Conservation (phyloP, 2,888 invertebrate genomes). For the Atrina japonica region DNA sequence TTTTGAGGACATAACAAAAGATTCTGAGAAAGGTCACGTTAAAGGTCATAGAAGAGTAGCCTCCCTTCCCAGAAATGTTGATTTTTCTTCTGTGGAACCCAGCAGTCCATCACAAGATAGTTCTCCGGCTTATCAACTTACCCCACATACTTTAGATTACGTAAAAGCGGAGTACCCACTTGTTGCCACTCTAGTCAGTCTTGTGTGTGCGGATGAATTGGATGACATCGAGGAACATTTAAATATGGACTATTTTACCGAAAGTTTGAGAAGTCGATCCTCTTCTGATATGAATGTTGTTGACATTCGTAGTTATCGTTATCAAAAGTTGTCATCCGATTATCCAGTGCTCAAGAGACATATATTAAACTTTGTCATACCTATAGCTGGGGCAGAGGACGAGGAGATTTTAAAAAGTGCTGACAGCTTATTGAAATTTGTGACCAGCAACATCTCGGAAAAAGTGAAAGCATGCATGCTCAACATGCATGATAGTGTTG, state of each 20-base stretch:
- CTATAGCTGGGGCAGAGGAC: constrained; percentile 71
- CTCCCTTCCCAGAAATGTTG: constrained; percentile 44
- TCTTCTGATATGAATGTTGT: constrained; percentile 72
- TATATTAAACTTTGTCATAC: constrained; percentile 70
- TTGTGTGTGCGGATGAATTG: constrained; percentile 74
- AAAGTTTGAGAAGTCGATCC: constrained; percentile 48
- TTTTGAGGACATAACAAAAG: constrained; percentile 52
- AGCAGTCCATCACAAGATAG: constrained; percentile 14
- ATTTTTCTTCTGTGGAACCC: constrained; percentile 20
- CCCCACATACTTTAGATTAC: constrained; percentile 74
- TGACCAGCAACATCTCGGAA: constrained; percentile 69
- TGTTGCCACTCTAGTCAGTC: constrained; percentile 75
- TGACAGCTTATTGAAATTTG: constrained; percentile 73
- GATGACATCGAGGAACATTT: constrained; percentile 70
- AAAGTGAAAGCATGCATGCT: constrained; percentile 73
- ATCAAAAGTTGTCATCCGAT: constrained; percentile 71
- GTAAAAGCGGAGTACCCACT: constrained; percentile 72
- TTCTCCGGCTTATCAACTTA: constrained; percentile 61
- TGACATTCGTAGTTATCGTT: constrained; percentile 75
- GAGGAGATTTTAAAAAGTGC: constrained; percentile 66
- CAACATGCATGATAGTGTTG: constrained; percentile 66
- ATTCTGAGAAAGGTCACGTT: background rate
- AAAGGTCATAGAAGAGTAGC: constrained; percentile 41
- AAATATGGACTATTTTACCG: constrained; percentile 65
- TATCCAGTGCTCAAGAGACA: constrained; percentile 73